Conservation (phyloP, 2,797 vertebrate genomes). For the Scolopax bukidnonensis region DNA sequence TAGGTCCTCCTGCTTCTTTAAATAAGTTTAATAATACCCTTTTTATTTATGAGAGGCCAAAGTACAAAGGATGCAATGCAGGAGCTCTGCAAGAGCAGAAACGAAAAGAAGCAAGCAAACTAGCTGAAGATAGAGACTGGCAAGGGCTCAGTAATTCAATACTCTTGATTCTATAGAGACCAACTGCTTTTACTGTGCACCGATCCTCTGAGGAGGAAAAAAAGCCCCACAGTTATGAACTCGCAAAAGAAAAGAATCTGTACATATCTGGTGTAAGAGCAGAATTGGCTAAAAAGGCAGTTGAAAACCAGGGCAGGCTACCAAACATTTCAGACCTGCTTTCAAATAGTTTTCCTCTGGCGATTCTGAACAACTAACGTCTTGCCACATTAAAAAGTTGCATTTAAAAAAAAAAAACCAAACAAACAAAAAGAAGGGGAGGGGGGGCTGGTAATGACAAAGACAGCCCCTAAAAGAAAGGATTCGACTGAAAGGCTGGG, state of each 20-base stretch:
- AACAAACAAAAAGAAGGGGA: background rate
- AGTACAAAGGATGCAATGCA: conserved; percentile 58
- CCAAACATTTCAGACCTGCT: background rate
- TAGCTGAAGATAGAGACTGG: conserved; percentile 40
- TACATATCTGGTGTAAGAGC: background rate
- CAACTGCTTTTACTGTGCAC: conserved; percentile 22
- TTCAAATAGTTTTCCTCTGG: background rate
- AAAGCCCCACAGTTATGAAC: background rate
- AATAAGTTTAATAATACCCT: conserved; percentile 70
- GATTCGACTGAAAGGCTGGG: background rate
- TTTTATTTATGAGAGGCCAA: conserved; percentile 60
- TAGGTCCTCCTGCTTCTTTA: conserved; percentile 63
- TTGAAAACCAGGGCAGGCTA: background rate
- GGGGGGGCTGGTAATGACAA: fast-evolving
- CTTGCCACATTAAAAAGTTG: background rate
- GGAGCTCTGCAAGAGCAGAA: conserved; percentile 30
- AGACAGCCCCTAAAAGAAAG: background rate
- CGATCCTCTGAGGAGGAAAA: background rate
- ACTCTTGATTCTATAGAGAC: conserved; percentile 53
- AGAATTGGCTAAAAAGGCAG: background rate
- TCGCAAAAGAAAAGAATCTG: background rate
- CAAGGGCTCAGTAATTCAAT: conserved; percentile 51
- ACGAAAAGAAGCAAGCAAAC: conserved; percentile 6
- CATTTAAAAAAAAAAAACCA: background rate
- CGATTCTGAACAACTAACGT: background rate